A percentile compares a stretch with the other conserved stretches of the same genome.
phyloP scores from a whole-genome alignment of 2,797 vertebrate genomes.

The Gadopsis marmoratus region DNA sequence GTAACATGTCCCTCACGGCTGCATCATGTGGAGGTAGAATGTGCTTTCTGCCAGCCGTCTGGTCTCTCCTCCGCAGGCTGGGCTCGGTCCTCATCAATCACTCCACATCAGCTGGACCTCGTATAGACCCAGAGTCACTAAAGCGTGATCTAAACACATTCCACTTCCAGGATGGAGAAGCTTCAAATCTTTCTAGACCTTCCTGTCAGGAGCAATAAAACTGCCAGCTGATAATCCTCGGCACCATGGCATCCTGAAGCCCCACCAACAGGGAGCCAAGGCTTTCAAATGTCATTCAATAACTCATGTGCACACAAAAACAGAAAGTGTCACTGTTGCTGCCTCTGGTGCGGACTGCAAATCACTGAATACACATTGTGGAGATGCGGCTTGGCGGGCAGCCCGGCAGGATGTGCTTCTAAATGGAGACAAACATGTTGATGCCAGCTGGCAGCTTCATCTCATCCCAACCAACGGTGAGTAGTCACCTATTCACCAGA shows the following conservation, averaged over 20 bases:
- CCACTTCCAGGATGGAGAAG: constrained; percentile 45
- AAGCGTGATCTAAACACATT: constrained; percentile 68
- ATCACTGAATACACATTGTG: constrained; percentile 22
- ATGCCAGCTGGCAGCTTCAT: constrained; percentile 33
- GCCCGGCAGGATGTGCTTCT: constrained; percentile 34
- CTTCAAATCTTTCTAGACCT: constrained; percentile 39
- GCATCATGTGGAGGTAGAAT: constrained; percentile 57
- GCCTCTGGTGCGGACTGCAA: constrained; percentile 44
- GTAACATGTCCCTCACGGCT: constrained; percentile 29
- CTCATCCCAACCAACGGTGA: constrained; percentile 11
- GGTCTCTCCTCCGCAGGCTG: constrained; percentile 41
- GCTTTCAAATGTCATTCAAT: constrained; percentile 52
- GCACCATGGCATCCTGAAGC: constrained; percentile 21
- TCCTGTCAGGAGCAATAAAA: constrained; percentile 53
- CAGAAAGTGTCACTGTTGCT: constrained; percentile 12
- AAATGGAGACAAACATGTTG: constrained; percentile 11
- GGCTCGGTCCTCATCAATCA: constrained; percentile 61
- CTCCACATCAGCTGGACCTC: constrained; percentile 53
- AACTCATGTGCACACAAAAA: constrained; percentile 20
- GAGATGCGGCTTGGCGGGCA: constrained; percentile 10
- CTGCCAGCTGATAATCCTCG: constrained; percentile 33
- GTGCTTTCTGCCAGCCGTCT: constrained; percentile 36
- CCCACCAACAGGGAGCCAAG: constrained; percentile 22
- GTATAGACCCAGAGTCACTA: constrained; percentile 47
- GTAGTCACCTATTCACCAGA: constrained; percentile 25